Evolutionary conservation across 1,140 invertebrate species (phyloP).

Genomic region (Penaeus vannamei): DNA sequence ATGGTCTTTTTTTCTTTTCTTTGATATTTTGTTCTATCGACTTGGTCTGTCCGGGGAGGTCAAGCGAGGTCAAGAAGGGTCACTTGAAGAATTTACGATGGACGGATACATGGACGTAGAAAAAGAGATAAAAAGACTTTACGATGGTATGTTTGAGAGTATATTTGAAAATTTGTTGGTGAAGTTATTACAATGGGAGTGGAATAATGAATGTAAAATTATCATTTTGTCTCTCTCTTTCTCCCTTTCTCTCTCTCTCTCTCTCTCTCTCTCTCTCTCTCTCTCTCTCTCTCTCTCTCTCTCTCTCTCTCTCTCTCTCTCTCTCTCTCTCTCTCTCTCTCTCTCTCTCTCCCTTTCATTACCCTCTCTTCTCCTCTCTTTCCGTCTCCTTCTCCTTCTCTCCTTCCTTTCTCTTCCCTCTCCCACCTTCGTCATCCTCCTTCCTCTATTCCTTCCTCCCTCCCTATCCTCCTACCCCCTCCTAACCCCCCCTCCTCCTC

Average conservation of each 20-base stretch:
- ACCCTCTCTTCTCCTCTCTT: constrained; percentile 71
- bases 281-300: constrained; percentile 79
- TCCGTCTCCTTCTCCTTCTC: constrained; percentile 78
- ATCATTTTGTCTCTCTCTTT: background rate
- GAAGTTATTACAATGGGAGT: too few species aligned
- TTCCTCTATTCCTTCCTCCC: constrained; percentile 78
- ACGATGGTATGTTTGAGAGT: too few species aligned
- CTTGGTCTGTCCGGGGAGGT: constrained; percentile 73
- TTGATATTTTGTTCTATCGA: constrained; percentile 81
- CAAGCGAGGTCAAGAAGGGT: background rate
- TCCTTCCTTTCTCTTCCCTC: constrained; percentile 76
- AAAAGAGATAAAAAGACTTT: too few species aligned
- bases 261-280: constrained; percentile 77
- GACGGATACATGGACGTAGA: too few species aligned
- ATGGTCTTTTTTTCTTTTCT: too few species aligned
- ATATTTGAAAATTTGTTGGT: too few species aligned
- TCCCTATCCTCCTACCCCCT: constrained; percentile 72
- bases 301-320: constrained; percentile 65
- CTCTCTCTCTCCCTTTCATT: constrained; percentile 75
- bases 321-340: constrained; percentile 79
- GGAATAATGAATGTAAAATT: too few species aligned
- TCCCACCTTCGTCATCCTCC: too few species aligned
- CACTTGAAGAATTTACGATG: too few species aligned
- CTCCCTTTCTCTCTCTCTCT: constrained; percentile 74
- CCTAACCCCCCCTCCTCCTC: constrained; percentile 72